phyloP scores from a whole-genome alignment of 2,797 vertebrate species.

The Furcifer pardalis region DNA sequence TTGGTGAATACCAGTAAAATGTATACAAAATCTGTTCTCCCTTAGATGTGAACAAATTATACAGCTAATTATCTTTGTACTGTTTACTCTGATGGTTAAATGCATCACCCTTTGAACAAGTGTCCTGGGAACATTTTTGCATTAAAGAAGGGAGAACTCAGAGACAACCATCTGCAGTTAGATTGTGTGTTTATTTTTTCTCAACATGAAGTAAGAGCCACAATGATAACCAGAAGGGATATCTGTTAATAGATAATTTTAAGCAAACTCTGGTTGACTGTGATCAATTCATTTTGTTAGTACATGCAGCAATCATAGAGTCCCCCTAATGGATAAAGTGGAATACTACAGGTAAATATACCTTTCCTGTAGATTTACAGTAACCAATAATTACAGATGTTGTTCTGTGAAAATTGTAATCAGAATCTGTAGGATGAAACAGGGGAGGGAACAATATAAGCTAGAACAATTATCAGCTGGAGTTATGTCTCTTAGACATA shows the following conservation, averaged over 20 bases:
- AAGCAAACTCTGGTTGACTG: background rate
- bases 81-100: slow-evolving; percentile 31
- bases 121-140: background rate
- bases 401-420: background rate
- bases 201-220: background rate
- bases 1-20: background rate
- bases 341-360: slow-evolving; percentile 49
- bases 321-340: slow-evolving; percentile 64
- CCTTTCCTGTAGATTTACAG: background rate
- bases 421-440: background rate
- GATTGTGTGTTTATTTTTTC: background rate
- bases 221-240: background rate
- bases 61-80: slow-evolving; percentile 55
- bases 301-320: slow-evolving; percentile 43
- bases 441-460: no score
- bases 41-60: background rate
- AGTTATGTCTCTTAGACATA: background rate
- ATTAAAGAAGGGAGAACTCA: slow-evolving; percentile 3
- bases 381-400: background rate
- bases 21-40: background rate
- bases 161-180: background rate
- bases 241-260: slow-evolving; percentile 9
- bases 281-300: background rate
- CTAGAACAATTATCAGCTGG: background rate
- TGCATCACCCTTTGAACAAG: background rate